phyloP scores from a whole-genome alignment of 2,797 vertebrate genomes.

The Enteromius afrohamiltoni region DNA sequence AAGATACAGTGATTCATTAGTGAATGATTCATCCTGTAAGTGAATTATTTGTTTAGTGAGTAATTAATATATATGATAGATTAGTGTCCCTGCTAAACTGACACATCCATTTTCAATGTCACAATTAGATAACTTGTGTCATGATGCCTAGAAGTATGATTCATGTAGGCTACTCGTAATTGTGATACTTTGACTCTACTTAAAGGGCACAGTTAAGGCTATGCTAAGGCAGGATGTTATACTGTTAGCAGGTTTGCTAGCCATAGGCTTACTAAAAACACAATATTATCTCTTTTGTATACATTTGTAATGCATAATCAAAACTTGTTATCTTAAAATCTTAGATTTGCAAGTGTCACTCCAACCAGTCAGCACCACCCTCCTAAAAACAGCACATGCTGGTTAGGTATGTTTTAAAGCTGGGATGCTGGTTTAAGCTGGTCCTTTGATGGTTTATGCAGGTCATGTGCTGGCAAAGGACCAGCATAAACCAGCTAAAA shows the following conservation, averaged over 20 bases:
- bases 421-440: too few species aligned
- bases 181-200: neutral
- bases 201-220: neutral
- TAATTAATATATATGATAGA: neutral
- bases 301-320: neutral
- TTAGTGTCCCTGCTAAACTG: neutral
- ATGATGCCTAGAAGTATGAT: neutral
- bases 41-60: neutral
- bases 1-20: neutral
- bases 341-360: neutral
- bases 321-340: neutral
- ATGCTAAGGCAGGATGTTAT: neutral
- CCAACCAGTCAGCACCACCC: too few species aligned
- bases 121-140: neutral
- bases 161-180: neutral
- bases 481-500: too few species aligned
- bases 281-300: neutral
- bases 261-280: neutral
- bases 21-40: neutral
- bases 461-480: too few species aligned
- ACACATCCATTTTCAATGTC: neutral
- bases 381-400: too few species aligned
- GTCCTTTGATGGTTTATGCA: too few species aligned
- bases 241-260: neutral
- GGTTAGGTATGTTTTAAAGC: too few species aligned